Base-by-base conservation (phyloP, 2,797 vertebrate genomes). In the Erithacus rubecula region DNA sequence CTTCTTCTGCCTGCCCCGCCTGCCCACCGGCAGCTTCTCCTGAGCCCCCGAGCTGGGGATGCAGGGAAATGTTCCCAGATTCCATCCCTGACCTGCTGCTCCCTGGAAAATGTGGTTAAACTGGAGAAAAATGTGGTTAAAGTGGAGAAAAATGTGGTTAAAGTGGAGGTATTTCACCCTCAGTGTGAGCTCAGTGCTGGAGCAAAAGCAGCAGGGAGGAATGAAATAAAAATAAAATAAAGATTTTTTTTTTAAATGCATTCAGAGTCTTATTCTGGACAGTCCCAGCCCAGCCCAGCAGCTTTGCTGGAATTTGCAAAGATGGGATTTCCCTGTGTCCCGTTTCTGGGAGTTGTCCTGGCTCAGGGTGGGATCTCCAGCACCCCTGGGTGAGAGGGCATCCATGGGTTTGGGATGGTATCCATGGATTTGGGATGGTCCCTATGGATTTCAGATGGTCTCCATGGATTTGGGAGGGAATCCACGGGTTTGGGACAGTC, bases 1-100 rank as follows among this genome's bases (percentile, higher is more conserved):
- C 53, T 99, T 98, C 75, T 93, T 96, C 95, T 99, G 98, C 94
- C 97, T 99, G 89, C 98, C 98, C 6, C 98, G 98, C 36, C 92
- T 99, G 72, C 98, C 99, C 83, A 97, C 96, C 0, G 98, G 98
- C 23, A 89, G 36, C 80, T 97, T 97, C 74, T 90, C 81, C 80
- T 98, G 96, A 98, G 56, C 44, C 23, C 46, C 21, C 0, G 0
- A 0, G 43, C 52, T 7, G 58, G 32, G 19, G n/a, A 7, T 0
- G 15, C 37, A 1, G 41, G 9, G 0, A 0, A n/a, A 5, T 1
- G 1, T 21, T 24, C 71, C 90, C 11, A 0, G 12, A 16, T 10
- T 63, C 68, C 29, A 0, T 0, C 37, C 49, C n/a, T 15, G 8
- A 6, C 36, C 64, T 12, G 34, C 84, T 83, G 63, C 18, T 55